Evolutionary conservation across 92 coral and sea anemone species (phyloP).

Genomic region (Palythoa caribaeorum): DNA sequence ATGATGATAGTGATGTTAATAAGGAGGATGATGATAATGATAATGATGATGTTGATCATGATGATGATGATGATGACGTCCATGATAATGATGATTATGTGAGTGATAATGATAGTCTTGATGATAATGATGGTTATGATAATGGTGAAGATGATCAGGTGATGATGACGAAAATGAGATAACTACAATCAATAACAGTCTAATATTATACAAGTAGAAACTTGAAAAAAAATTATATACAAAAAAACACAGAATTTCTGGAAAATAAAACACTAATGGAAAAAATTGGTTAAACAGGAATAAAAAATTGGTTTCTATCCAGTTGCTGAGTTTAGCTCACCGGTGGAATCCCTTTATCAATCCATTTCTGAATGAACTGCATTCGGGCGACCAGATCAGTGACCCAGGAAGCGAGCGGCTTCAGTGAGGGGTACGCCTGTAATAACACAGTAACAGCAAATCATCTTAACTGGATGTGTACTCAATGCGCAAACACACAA

Average conservation of each 20-base stretch:
- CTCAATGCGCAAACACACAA: not conserved
- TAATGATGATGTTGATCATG: not conserved
- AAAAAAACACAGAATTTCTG: too few relatives aligned
- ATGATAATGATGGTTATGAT: not conserved
- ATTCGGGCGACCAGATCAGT: slow-evolving; percentile 93
- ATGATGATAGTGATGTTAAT: not conserved
- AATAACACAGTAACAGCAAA: not conserved
- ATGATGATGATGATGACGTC: not conserved
- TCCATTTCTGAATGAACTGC: slow-evolving; percentile 96
- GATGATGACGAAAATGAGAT: not conserved
- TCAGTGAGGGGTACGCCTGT: slow-evolving; percentile 97
- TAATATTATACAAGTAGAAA: too few relatives aligned
- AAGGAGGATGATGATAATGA: not conserved
- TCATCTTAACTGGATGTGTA: not conserved
- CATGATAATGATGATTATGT: not conserved
- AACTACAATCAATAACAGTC: not conserved
- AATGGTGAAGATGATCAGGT: not conserved
- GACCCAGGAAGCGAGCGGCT: slow-evolving; percentile 99
- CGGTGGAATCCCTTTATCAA: slow-evolving; percentile 93
- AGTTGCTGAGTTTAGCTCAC: slow-evolving; percentile 57
- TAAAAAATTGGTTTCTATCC: not conserved
- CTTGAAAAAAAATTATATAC: too few relatives aligned
- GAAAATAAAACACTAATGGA: not conserved
- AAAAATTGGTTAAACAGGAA: not conserved
- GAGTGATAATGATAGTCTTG: not conserved